Evolutionary conservation across 2,797 vertebrate species (phyloP).

Genomic region (Orestias chungarensis): DNA sequence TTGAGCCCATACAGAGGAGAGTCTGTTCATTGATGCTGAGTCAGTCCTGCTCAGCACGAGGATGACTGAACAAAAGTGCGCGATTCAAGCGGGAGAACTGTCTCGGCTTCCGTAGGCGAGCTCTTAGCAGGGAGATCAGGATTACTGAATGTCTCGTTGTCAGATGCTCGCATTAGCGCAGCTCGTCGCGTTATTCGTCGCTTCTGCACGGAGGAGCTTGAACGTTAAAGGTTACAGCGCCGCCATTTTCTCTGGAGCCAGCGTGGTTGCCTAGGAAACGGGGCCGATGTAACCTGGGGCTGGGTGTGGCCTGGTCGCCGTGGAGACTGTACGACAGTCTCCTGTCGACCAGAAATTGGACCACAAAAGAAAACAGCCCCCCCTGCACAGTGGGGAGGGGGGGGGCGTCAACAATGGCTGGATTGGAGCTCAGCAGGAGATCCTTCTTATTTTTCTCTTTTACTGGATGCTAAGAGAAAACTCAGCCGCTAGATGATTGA

Average conservation of each 20-base stretch:
- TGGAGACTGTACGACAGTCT: constrained; percentile 72
- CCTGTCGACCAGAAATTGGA: constrained; percentile 45
- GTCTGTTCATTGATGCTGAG: constrained; percentile 25
- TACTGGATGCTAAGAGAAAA: too few species aligned
- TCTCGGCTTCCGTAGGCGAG: too few species aligned
- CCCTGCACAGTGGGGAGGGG: constrained; percentile 46
- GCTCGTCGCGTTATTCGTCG: background rate
- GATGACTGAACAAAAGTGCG: constrained; percentile 57
- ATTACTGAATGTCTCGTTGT: constrained; percentile 9
- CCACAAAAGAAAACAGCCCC: constrained; percentile 40
- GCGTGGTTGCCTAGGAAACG: constrained; percentile 57
- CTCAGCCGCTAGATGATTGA: constrained; percentile 30
- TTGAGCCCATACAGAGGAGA: too few species aligned
- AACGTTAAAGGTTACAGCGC: constrained; percentile 18
- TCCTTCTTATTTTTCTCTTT: too few species aligned
- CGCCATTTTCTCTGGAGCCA: constrained; percentile 63
- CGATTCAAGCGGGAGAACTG: constrained; percentile 23
- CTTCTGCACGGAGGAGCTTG: constrained; percentile 17
- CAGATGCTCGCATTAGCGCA: constrained; percentile 3
- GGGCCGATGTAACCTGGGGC: constrained; percentile 76
- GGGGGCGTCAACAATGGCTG: constrained; percentile 53
- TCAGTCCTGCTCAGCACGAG: constrained; percentile 26
- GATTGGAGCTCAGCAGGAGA: constrained; percentile 39
- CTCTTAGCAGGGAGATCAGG: too few species aligned
- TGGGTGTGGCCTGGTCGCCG: constrained; percentile 79